A percentile compares a stretch with the other conserved stretches of the same genome.
phyloP scores from a whole-genome alignment of 1,140 invertebrate genomes.

The Aradophagus sp. region DNA sequence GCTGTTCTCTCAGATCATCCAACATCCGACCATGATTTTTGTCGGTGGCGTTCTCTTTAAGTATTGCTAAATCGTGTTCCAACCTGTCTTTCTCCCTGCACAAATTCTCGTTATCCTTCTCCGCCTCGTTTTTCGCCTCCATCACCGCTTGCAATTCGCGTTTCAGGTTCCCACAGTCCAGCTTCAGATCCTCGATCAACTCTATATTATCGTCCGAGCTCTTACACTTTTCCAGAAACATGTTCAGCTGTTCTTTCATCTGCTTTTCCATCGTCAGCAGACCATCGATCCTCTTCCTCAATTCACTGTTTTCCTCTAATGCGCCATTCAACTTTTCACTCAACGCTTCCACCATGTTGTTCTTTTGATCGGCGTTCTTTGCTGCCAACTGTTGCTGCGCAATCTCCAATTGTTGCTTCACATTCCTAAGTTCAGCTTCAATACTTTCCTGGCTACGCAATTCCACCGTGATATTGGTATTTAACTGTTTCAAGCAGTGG shows the following conservation, averaged over 20 bases:
- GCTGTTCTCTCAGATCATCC: constrained; percentile 55
- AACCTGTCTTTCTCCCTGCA: constrained; percentile 61
- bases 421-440: constrained; percentile 59
- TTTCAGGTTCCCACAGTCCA: constrained; percentile 59
- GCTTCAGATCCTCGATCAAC: constrained; percentile 61
- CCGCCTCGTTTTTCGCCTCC: constrained; percentile 57
- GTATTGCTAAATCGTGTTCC: constrained; percentile 56
- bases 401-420: constrained; percentile 60
- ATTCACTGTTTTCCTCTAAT: constrained; percentile 63
- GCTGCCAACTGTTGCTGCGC: constrained; percentile 50
- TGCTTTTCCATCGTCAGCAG: constrained; percentile 53
- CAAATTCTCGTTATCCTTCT: constrained; percentile 64
- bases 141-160: constrained; percentile 52
- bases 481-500: constrained; percentile 74
- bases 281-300: constrained; percentile 59
- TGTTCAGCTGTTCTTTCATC: constrained; percentile 57
- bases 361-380: constrained; percentile 58
- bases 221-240: constrained; percentile 59
- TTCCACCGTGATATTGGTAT: constrained; percentile 70
- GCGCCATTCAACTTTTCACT: constrained; percentile 50
- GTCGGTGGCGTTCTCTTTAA: constrained; percentile 40
- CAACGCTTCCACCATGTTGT: constrained; percentile 47
- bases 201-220: constrained; percentile 62
- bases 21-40: constrained; percentile 54
- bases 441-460: constrained; percentile 59